Base-by-base conservation (phyloP, 2,888 invertebrate genomes). In the Busseola fusca region DNA sequence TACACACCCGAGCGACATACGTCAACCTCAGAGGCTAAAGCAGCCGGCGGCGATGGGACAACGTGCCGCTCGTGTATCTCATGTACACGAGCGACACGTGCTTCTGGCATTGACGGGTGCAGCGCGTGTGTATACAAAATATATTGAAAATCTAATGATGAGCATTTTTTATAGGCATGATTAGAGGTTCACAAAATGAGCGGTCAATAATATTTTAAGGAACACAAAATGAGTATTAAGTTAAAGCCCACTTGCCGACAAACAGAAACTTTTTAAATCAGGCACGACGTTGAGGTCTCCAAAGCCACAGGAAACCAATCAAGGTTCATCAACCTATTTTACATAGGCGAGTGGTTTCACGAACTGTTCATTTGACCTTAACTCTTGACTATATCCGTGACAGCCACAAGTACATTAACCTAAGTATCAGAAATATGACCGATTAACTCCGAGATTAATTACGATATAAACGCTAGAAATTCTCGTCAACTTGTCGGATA, bases 391-490 rank as follows among this genome's bases (percentile, higher is more conserved):
- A 27, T 52, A 52, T 69, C 74, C 70, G 58, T 50, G 66, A 78
- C 52, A 63, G 30, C 7, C 0, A 18, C 42, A 37, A 60, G 18
- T 27, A 42, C 48, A 27, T 59, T 34, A 34, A 50, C 21, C 48
- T 48, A 56, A 64, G 21, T 45, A 72, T 54, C 40, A 78, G 54
- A 73, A 73, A 69, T 54, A 58, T 59, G 54, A 59, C 45, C 59
- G 45, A 70, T 77, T 75, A 64, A 21, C 62, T 69, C 34, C 14
- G 9, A 64, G 58, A 70, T 70, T 56, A 75, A 75, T 80, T 30
- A 75, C 66, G 64, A 42, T 64, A 63, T 78, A 80, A 75, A 40
- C 60, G 76, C 12, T 75, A 80, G 80, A 78, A 80, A 76, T 76
- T 80, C 78, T 65, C 60, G 80, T 68, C 64, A 76, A 14, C 34